Conservation (phyloP, 2,888 invertebrate genomes). For the Nebria salina region DNA sequence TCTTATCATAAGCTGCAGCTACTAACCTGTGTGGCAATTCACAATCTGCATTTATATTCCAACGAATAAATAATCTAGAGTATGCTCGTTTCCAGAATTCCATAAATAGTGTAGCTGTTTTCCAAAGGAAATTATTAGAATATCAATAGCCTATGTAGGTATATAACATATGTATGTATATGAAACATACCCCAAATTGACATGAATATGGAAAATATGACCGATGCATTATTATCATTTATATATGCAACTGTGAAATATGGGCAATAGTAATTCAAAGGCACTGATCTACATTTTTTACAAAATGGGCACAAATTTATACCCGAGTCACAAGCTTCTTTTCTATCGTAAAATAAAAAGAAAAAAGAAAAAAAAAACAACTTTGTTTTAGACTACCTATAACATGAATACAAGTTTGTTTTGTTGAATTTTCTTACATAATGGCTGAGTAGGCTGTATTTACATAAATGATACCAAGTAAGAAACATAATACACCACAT, state of each 20-base stretch:
- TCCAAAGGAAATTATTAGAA: conserved; percentile 36
- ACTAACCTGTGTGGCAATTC: conserved; percentile 17
- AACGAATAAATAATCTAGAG: conserved; percentile 54
- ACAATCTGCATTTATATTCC: conserved; percentile 54
- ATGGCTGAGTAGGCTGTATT: not conserved
- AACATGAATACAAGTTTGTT: conserved; percentile 24
- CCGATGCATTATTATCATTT: conserved; percentile 56
- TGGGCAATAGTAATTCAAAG: conserved; percentile 65
- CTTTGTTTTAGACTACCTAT: not conserved
- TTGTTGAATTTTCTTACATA: conserved; percentile 25
- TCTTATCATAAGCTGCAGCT: no score
- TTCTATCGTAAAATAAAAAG: conserved; percentile 50
- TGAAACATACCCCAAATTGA: conserved; percentile 58
- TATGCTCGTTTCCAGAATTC: conserved; percentile 57
- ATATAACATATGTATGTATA: not conserved
- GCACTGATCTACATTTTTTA: conserved; percentile 64
- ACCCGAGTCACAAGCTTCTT: conserved; percentile 55
- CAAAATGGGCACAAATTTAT: conserved; percentile 70
- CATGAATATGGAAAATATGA: conserved; percentile 56
- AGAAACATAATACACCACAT: conserved; percentile 61
- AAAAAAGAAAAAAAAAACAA: no score
- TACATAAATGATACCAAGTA: conserved; percentile 56
- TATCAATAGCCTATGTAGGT: not conserved
- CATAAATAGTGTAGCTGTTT: conserved; percentile 54
- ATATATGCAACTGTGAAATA: conserved; percentile 63